Percentiles rank a stretch among this genome's conserved stretches.
phyloP scores from a whole-genome alignment of 1,140 invertebrate genomes.

The Drusus annulatus region DNA sequence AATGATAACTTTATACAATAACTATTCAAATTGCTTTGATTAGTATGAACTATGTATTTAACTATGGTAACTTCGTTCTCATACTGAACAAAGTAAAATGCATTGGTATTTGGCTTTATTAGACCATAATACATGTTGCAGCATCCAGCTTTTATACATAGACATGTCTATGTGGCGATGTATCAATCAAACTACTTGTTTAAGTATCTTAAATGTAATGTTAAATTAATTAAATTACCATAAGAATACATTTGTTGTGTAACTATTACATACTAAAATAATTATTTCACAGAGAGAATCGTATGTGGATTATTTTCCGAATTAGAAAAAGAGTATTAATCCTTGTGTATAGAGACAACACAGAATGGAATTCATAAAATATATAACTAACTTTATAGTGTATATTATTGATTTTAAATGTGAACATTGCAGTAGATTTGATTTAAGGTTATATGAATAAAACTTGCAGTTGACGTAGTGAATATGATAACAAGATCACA shows the following conservation, averaged over 20 bases:
- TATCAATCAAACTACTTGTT: constrained; percentile 58
- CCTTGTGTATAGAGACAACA: background rate
- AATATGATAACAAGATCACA: background rate
- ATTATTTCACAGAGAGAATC: background rate
- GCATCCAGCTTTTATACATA: constrained; percentile 59
- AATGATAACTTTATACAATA: background rate
- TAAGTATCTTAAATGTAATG: constrained; percentile 43
- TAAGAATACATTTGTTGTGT: background rate
- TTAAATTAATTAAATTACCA: background rate
- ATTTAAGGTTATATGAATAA: background rate
- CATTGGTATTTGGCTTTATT: constrained; percentile 61
- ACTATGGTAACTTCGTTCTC: constrained; percentile 40
- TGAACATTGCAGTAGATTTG: background rate
- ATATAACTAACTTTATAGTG: no score
- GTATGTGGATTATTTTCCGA: background rate
- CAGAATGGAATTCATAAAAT: background rate
- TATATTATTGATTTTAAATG: no score
- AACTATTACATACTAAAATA: background rate
- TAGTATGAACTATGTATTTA: background rate
- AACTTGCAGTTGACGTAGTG: background rate
- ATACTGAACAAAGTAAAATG: constrained; percentile 58
- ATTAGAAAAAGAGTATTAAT: background rate
- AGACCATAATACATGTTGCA: constrained; percentile 60
- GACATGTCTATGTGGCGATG: constrained; percentile 58
- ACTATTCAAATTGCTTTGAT: background rate